Evolutionary conservation across 1,140 invertebrate genomes (phyloP), one percentile per base, ranked within the genome.

Genomic region (Drosophila pseudoananassae): DNA sequence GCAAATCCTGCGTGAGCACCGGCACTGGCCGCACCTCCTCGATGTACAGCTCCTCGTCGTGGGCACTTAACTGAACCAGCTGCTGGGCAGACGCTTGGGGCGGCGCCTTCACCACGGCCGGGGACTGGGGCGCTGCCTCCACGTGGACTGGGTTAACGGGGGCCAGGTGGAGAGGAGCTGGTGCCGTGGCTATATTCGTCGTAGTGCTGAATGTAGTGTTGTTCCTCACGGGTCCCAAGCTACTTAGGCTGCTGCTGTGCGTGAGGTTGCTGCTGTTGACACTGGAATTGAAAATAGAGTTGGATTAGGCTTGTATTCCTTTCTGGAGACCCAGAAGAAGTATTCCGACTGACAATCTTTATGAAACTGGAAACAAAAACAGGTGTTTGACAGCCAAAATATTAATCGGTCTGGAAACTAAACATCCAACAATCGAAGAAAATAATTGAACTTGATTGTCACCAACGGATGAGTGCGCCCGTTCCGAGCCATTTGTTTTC

Each of bases 1-100:
- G 78, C 40, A 94, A 78, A 85, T 93, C 93, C 91, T 93, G 80
- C n/a, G 92, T 92, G 60, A 79, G 77, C 56, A 93, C 75, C 46
- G 91, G 83, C 25, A 73, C 76, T 66, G 85, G 85, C 73, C 92
- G 79, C 79, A 92, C 91, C 60, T 92, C 92, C 79, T 92, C 91
- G 60, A 92, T 79, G 58, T 89, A 79, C 31, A 92, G 74, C 64
- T 92, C 90, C 36, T 91, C 91, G 36, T 92, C 89, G 53, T 80
- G 74, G 33, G 63, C 56, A 4, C 70, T 53, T 3, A 79, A 57
- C 9, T 90, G 88, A 76, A 61, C 27, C 74, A 54, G 47, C 43
- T 68, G 63, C 10, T 55, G 46, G 4, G 43, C 33, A 36, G 55
- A n/a, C 17, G 69, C 5, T 49, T 51, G 2, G 46, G 38, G 1